Conservation (phyloP, 2,888 invertebrate species). For the Protonemura montana region DNA sequence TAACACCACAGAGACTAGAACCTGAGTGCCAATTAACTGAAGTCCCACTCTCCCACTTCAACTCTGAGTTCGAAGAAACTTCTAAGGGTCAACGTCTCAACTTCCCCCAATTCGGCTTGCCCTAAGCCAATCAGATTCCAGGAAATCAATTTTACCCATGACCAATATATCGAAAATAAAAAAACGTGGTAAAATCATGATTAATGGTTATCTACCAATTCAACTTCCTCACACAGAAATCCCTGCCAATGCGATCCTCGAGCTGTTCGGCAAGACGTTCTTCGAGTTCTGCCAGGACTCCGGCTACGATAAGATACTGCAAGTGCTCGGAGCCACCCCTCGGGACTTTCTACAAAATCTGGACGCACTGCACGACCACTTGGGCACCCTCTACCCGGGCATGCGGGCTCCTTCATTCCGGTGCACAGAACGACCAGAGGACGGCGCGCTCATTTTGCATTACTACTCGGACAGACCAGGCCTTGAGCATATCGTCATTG, state of each 20-base stretch:
- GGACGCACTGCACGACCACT: slow-evolving; percentile 94
- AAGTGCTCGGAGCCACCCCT: slow-evolving; percentile 93
- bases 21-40: no score
- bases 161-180: no score
- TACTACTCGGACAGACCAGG: slow-evolving; percentile 96
- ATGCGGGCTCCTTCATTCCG: slow-evolving; percentile 96
- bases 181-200: no score
- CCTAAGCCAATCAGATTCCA: no score
- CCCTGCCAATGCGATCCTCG: slow-evolving; percentile 87
- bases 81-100: no score
- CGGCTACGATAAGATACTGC: slow-evolving; percentile 95
- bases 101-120: no score
- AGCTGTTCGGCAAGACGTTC: slow-evolving; percentile 92
- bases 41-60: no score
- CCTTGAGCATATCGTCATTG: slow-evolving; percentile 94
- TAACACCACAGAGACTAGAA: no score
- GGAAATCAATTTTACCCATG: no score
- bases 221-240: slow-evolving; percentile 69
- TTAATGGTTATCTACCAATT: background rate
- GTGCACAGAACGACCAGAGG: slow-evolving; percentile 88
- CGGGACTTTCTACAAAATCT: slow-evolving; percentile 96
- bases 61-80: no score
- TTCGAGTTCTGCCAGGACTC: slow-evolving; percentile 97
- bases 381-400: slow-evolving; percentile 92
- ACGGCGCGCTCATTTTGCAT: slow-evolving; percentile 89